phyloP scores from a whole-genome alignment of 2,797 vertebrate genomes.

The Sarcoramphus papa region DNA sequence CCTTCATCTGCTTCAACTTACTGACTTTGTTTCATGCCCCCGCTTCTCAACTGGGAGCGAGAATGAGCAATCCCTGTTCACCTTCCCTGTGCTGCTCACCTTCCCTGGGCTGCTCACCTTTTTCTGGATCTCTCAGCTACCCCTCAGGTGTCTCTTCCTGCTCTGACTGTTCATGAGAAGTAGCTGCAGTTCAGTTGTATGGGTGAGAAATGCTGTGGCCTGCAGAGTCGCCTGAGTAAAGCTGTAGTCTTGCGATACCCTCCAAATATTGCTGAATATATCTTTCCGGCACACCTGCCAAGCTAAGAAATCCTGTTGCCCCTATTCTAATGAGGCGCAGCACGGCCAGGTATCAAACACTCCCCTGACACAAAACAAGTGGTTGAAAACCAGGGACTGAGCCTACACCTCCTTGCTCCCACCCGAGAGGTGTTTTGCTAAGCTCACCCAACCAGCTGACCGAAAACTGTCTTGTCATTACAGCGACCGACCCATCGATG shows the following conservation, averaged over 20 bases:
- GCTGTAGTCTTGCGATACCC: background rate
- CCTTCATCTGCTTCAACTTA: background rate
- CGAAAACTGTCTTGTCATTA: background rate
- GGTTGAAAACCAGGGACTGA: background rate
- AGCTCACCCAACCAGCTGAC: background rate
- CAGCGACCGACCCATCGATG: background rate
- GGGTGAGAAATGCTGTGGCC: background rate
- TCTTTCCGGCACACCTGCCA: background rate
- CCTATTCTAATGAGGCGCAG: background rate
- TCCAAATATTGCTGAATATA: background rate
- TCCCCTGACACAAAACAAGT: background rate
- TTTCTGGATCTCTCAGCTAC: background rate
- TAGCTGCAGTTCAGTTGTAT: background rate
- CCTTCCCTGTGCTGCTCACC: background rate
- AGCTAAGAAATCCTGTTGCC: background rate
- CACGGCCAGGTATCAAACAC: background rate
- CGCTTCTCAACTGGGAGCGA: background rate
- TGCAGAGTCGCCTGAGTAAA: background rate
- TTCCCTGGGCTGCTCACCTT: background rate
- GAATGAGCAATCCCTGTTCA: background rate
- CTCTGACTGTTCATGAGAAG: background rate
- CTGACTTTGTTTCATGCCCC: background rate
- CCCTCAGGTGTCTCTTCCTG: background rate
- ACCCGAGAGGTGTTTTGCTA: background rate
- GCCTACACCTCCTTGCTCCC: background rate